Evolutionary conservation across 2,888 invertebrate genomes (phyloP).

Genomic region (Leptinotarsa tumamoca): DNA sequence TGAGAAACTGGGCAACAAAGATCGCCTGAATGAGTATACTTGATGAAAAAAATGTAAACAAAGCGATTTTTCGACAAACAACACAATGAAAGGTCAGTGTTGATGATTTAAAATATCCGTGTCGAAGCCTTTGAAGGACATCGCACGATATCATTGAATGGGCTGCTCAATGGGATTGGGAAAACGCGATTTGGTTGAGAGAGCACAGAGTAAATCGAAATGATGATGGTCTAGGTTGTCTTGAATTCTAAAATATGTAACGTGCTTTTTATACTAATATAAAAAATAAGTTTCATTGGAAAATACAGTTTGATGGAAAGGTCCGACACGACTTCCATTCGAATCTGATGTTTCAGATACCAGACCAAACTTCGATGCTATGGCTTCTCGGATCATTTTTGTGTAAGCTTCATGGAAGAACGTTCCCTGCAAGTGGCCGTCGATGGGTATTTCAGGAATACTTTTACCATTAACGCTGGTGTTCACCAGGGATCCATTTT

Average conservation of each 20-base stretch:
- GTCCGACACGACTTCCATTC: too few relatives aligned
- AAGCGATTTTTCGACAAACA: constrained; percentile 11
- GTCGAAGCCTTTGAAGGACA: not conserved
- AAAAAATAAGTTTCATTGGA: too few relatives aligned
- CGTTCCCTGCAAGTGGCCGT: too few relatives aligned
- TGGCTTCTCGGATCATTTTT: too few relatives aligned
- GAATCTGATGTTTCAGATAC: too few relatives aligned
- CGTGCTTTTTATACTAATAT: not conserved
- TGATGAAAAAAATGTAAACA: constrained; percentile 13
- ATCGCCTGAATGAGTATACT: constrained; percentile 8
- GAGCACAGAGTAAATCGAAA: not conserved
- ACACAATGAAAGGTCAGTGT: constrained; percentile 15
- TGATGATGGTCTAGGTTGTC: not conserved
- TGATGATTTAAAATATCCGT: constrained; percentile 13
- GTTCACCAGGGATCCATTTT: too few relatives aligned
- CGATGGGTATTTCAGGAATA: too few relatives aligned
- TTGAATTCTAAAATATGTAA: not conserved
- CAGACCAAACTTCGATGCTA: too few relatives aligned
- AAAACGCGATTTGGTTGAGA: not conserved
- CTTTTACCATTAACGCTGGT: too few relatives aligned
- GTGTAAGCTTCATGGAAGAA: too few relatives aligned
- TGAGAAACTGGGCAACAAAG: constrained; percentile 20
- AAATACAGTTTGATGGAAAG: too few relatives aligned
- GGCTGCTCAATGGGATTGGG: not conserved
- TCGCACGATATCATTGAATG: not conserved